phyloP scores from a whole-genome alignment of 2,113 vertebrate species.

The Pluvialis apricaria region DNA sequence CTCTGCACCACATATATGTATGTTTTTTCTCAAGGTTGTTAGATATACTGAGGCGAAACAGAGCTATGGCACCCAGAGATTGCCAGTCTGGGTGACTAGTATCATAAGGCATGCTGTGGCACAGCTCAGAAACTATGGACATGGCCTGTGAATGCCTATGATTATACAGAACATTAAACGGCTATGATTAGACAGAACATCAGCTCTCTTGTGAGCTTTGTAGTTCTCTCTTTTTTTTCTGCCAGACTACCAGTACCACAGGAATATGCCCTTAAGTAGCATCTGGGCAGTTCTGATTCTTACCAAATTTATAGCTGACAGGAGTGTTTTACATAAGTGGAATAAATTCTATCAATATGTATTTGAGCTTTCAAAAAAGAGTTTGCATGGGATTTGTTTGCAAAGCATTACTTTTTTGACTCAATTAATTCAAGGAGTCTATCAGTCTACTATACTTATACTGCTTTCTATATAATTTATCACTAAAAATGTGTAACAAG shows the following conservation, averaged over 20 bases:
- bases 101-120: neutral
- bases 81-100: neutral
- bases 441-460: neutral
- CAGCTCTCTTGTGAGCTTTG: rapidly evolving
- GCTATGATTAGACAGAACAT: neutral
- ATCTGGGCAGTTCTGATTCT: neutral
- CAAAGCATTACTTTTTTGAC: neutral
- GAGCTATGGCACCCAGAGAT: neutral
- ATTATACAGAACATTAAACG: neutral
- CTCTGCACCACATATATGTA: neutral
- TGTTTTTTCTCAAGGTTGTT: neutral
- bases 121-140: neutral
- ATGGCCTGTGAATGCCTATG: neutral
- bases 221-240: neutral
- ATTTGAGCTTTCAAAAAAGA: neutral
- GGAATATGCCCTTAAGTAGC: neutral
- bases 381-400: neutral
- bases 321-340: neutral
- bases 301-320: neutral
- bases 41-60: neutral
- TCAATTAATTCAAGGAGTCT: neutral
- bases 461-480: neutral
- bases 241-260: neutral
- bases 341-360: neutral
- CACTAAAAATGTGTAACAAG: neutral